phyloP scores from a whole-genome alignment of 2,113 vertebrate genomes.

The Nothocercus julius region DNA sequence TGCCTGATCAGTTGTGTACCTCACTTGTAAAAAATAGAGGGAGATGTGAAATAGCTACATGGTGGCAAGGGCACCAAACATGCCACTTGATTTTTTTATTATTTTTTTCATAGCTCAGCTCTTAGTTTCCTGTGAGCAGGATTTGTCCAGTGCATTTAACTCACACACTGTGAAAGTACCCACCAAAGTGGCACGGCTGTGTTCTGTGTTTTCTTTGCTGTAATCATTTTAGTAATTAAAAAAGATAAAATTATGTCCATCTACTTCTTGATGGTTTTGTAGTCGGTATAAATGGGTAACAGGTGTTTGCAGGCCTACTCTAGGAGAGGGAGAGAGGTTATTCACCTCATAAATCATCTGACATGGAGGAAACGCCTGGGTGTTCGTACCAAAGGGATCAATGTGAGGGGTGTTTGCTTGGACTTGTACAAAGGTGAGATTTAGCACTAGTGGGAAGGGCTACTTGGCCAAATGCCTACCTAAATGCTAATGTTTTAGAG shows the following conservation, averaged over 20 bases:
- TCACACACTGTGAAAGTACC: rapidly evolving
- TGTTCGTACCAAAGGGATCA: background rate
- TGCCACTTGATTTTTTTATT: background rate
- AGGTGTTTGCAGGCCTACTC: background rate
- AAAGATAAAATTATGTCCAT: background rate
- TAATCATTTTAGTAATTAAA: background rate
- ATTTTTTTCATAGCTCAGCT: background rate
- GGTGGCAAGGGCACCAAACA: background rate
- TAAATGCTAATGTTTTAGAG: background rate
- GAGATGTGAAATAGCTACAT: background rate
- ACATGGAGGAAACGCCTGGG: background rate
- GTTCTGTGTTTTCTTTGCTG: background rate
- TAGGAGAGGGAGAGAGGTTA: background rate
- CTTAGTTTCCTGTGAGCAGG: background rate
- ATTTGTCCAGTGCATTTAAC: background rate
- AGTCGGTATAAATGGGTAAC: background rate
- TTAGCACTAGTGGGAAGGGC: background rate
- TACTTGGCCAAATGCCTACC: background rate
- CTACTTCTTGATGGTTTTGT: background rate
- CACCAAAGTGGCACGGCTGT: background rate
- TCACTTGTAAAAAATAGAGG: background rate
- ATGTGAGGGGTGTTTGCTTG: background rate
- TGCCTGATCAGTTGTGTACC: background rate
- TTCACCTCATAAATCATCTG: background rate
- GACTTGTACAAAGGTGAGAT: rapidly evolving